Base-by-base conservation (phyloP, 1,140 invertebrate species). In the Procambarus virginalis region DNA sequence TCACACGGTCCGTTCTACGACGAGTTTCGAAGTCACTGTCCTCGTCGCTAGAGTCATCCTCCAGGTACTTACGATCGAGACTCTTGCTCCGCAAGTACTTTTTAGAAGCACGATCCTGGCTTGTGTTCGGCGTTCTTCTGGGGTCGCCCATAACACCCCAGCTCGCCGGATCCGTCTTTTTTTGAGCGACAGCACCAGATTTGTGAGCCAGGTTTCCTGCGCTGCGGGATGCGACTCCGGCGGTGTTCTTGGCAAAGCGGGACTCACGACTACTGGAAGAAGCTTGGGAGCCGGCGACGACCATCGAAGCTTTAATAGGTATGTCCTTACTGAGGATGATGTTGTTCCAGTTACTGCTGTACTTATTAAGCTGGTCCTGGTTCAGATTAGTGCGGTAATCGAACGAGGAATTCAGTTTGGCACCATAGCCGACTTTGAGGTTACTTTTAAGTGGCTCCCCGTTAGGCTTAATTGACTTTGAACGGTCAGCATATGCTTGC, bases 21-120 rank as follows among this genome's bases (percentile, higher is more conserved):
- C 89, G 89, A 8, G 88, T 89, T 51, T 92, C 91, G 51, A 92
- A 92, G 86, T 92, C 91, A 60, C 91, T 92, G 51, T 92, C 91
- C 22, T 92, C 91, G n/a, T 91, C 90, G 76, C 81, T 87, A 48
- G 89, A 84, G 22, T 90, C 84, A 14, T 92, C 89, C 0, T 92
- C 91, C 55, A 92, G 79, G 82, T 92, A 92, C 70, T 91, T 92
- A 12, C 91, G 88, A 75, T 92, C 91, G 20, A 92, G 51, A 58
- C 91, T 92, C 58, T 92, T 92, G 49, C 91, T 92, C 14, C 91
- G 84, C 22, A 86, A 70, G 55, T 92, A 92, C 58, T 92, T 92
- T 58, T 86, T 89, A 4, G 77, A 79, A 22, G 73, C 51, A 46
- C 85, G 80, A 45, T 91, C 90, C 34, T 79, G 80, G 20, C 55